These are phyloP conservation scores for Graphium colonna DNA, from an alignment of 2,888 invertebrate species.

Conservation along the genomic window DNA sequence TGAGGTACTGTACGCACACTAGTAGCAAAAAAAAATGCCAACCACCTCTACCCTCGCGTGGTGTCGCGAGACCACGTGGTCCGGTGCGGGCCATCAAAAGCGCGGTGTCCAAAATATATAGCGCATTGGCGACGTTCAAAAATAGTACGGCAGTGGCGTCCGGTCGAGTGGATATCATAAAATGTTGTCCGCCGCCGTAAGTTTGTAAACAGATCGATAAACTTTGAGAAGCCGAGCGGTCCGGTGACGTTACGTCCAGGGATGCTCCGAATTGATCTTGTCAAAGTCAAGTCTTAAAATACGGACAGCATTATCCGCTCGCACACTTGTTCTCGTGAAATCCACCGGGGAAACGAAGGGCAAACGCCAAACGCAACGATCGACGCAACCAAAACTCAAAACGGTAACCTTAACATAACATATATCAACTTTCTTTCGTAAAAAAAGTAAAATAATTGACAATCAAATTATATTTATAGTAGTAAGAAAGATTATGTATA, in stretches of 20 bases:
- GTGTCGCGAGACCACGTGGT: conserved; percentile 31
- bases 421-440: too few species aligned
- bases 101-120: too few species aligned
- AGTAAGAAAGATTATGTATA: too few species aligned
- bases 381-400: neutral
- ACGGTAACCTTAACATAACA: too few species aligned
- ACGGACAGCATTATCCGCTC: conserved; percentile 10
- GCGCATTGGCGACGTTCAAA: conserved; percentile 15
- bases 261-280: conserved; percentile 24
- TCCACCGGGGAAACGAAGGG: neutral
- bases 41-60: neutral
- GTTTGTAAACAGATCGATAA: conserved; percentile 73
- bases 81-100: conserved; percentile 13
- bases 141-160: conserved; percentile 18
- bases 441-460: too few species aligned
- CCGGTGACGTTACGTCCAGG: conserved; percentile 13
- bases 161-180: conserved; percentile 29
- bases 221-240: conserved; percentile 17
- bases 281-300: conserved; percentile 28
- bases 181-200: conserved; percentile 50
- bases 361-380: neutral
- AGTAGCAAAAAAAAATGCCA: conserved; percentile 21
- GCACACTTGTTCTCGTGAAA: too few species aligned
- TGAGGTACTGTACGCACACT: conserved; percentile 33
- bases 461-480: too few species aligned